Evolutionary conservation across 2,888 invertebrate genomes (phyloP), one percentile per base, ranked within the genome.

Genomic region (Metalampra italica): DNA sequence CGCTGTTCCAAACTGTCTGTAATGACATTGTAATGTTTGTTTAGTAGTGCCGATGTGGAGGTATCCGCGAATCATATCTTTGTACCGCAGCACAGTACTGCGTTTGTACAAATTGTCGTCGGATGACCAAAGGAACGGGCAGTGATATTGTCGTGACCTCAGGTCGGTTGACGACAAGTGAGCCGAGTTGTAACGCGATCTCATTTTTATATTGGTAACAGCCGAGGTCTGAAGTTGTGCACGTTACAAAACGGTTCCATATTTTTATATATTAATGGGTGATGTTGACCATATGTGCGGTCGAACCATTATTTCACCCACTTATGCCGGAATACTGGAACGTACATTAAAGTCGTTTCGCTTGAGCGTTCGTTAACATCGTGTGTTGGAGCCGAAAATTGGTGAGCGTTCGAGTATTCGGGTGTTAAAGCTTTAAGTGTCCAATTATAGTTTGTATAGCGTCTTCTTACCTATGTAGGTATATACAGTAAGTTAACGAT

Each of bases 121-220:
- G n/a, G n/a, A n/a, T n/a, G n/a, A n/a, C n/a, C n/a, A n/a, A n/a
- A n/a, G n/a, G n/a, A n/a, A n/a, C n/a, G n/a, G n/a, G n/a, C n/a
- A n/a, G n/a, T n/a, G n/a, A n/a, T 22, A 22, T 22, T 3, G 3
- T 22, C 22, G 3, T 3, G 22, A 22, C 5, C 5, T 5, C 22
- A 22, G 22, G 2, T 22, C 22, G 22, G 22, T 2, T 22, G 22
- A 22, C 2, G 22, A 22, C 5, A 13, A 39, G 9, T 29, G 62
- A 49, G 53, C 56, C 60, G 62, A 60, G 59, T 59, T 64, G 65
- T 68, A 68, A 71, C 61, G 57, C 67, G 77, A 75, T 74, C 77
- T 77, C 75, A 70, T 67, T 66, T 62, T 51, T 57, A 41, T 45
- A 22, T 22, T 3, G 2, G 2, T 22, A 22, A 22, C 22, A 22